Base-by-base conservation (phyloP, 2,888 invertebrate species). In the Drosophila kanekoi region DNA sequence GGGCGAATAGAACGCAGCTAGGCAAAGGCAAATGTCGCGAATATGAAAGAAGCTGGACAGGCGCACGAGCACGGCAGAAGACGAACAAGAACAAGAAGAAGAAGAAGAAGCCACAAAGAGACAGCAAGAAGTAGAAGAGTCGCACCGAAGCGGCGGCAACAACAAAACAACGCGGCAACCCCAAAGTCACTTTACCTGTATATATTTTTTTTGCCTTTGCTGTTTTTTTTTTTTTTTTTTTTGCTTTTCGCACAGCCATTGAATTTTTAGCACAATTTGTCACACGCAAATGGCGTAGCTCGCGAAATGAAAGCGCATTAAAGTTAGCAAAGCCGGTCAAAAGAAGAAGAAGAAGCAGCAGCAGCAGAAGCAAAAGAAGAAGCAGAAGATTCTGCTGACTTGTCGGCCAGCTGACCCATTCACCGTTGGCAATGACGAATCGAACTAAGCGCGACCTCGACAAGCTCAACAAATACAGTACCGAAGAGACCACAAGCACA, bases 251-350 rank as follows among this genome's bases (percentile, higher is more conserved):
- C 14, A 35, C 35, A 62, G 32, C 35, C 48, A 63, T 63, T 82
- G 77, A 58, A 73, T 73, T 77, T 77, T 72, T 49, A 74, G 71
- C 81, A 74, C 79, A 74, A 84, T 64, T 74, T 78, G 53, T 66
- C 64, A 54, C 57, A 61, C 47, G 61, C 77, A 69, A 63, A 78
- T 61, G 63, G 45, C 56, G 75, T 62, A 74, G 69, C 79, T 69
- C 48, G 44, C 80, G 28, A 28, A 77, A 47, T 65, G 62, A 63
- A 71, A 74, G 66, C 80, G 51, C 70, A 71, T 59, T 58, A 75
- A 77, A 79, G 75, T 62, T 59, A 63, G 49, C 62, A 62, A 62
- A 64, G 51, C 51, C 64, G 61, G 56, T 51, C 63, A 60, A 73
- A 63, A 56, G 44, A 71, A 52, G 33, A 28, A 53, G 32, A 37